Conservation (phyloP, 2,888 invertebrate genomes). For the Cyclophora albipunctata region DNA sequence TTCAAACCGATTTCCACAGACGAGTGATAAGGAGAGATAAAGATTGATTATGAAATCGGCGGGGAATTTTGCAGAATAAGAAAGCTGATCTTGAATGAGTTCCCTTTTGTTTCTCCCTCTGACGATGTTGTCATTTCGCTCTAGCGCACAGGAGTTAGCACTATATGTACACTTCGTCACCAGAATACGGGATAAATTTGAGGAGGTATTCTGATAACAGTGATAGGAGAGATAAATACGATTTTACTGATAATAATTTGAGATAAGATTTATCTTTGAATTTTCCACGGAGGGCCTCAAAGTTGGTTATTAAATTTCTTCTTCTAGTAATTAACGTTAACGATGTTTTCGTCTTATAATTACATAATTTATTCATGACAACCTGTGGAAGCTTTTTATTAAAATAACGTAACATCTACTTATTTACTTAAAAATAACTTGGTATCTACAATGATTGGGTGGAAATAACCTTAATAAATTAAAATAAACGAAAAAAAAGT, state of each 20-base stretch:
- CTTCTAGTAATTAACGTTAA: too few species aligned
- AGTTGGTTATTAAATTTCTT: too few species aligned
- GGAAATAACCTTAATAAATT: too few species aligned
- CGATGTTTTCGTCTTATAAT: too few species aligned
- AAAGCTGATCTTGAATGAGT: constrained; percentile 64
- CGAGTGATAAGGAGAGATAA: constrained; percentile 36
- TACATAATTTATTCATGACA: too few species aligned
- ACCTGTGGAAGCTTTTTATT: too few species aligned
- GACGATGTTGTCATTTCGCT: constrained; percentile 49
- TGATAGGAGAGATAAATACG: constrained; percentile 7
- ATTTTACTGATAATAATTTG: neutral
- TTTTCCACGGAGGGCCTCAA: too few species aligned
- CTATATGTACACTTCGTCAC: constrained; percentile 49
- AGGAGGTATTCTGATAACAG: constrained; percentile 46
- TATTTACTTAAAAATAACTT: too few species aligned
- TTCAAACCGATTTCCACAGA: constrained; percentile 18
- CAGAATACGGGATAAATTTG: constrained; percentile 66
- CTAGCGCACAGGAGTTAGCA: constrained; percentile 49
- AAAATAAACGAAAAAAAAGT: too few species aligned
- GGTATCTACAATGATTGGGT: too few species aligned
- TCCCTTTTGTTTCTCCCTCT: constrained; percentile 61
- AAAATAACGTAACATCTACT: too few species aligned
- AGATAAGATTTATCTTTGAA: too few species aligned
- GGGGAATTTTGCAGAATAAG: constrained; percentile 51
- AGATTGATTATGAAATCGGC: constrained; percentile 51